Evolutionary conservation across 2,113 vertebrate species (phyloP).

Genomic region (Drymodes brunneopygia): DNA sequence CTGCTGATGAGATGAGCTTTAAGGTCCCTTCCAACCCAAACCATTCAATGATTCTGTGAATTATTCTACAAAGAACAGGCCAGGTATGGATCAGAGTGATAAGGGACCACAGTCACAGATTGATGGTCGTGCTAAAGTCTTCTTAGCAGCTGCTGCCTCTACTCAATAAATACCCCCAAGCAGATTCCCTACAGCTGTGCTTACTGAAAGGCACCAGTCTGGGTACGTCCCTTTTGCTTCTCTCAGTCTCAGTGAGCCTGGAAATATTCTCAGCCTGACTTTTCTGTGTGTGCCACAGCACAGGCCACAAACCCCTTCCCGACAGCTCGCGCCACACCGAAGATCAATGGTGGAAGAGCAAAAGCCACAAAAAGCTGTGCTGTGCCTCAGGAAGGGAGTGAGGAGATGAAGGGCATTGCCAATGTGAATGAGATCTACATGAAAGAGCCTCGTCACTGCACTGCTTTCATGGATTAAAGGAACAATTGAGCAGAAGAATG

Average conservation of each 20-base stretch:
- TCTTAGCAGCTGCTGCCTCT: not conserved
- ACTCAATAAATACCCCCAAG: not conserved
- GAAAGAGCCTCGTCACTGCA: not conserved
- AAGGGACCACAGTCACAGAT: not conserved
- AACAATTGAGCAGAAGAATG: conserved; percentile 51
- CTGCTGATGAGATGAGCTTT: not conserved
- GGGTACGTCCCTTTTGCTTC: not conserved
- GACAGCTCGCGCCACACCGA: not conserved
- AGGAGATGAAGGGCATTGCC: conserved; percentile 37
- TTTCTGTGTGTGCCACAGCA: not conserved
- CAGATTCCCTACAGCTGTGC: not conserved
- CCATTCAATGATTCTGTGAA: not conserved
- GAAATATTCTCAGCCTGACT: not conserved
- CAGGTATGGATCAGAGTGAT: not conserved
- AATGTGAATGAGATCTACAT: conserved; percentile 24
- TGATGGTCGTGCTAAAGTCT: not conserved
- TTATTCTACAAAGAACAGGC: not conserved
- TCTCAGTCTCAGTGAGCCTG: not conserved
- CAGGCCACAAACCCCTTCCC: conserved; percentile 23
- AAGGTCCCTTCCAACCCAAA: not conserved
- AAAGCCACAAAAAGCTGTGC: not conserved
- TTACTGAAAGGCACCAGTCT: not conserved
- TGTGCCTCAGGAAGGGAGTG: conserved; percentile 26
- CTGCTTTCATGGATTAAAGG: conserved; percentile 35
- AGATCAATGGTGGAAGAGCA: conserved; percentile 21